Base-by-base conservation (phyloP, 2,113 vertebrate species). In the Struthidea cinerea region DNA sequence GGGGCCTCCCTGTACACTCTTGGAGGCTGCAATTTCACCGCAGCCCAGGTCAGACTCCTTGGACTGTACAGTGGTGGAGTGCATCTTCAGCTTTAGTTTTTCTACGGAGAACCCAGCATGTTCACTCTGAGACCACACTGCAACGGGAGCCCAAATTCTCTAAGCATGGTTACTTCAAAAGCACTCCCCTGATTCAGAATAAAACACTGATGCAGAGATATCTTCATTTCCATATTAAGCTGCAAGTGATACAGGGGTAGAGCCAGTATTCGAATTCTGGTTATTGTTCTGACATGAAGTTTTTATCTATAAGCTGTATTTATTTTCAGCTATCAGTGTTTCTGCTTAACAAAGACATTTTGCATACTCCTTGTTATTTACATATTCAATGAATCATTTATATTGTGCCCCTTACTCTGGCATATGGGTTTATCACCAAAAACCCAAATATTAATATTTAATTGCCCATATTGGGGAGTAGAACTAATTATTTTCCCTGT, bases 91-190 rank as follows among this genome's bases (percentile, higher is more conserved):
- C 4, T 74, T 74, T 35, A 68, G 16, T 5, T 82, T n/a, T 39
- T 50, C 44, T 52, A 22, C 23, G 61, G 59, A 32, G 1, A 27
- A 1, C 20, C 5, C 16, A 33, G 12, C 1, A 27, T 3, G 1
- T 16, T 52, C 6, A 26, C 7, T 44, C 30, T 33, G 33, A 77
- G 13, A 53, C 5, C 7, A 61, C 8, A 23, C 5, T 35, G n/a
- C 37, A 33, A 13, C 5, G 8, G 14, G 21, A 79, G 4, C 10
- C 8, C 17, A 55, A 46, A 8, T 13, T 14, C 4, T 50, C 8
- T 15, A 35, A 55, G 8, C 7, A 3, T 53, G 11, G 4, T 82
- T 79, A 9, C 15, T 79, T 71, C 22, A 71, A 3, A 5, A 68
- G 5, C 13, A 24, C 9, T 64, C 8, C 56, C 23, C 27, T 21